A percentile compares a stretch with the other conserved stretches of the same genome.
Evolutionary conservation across 2,113 vertebrate genomes (phyloP).

Genomic region (Mirounga angustirostris): DNA sequence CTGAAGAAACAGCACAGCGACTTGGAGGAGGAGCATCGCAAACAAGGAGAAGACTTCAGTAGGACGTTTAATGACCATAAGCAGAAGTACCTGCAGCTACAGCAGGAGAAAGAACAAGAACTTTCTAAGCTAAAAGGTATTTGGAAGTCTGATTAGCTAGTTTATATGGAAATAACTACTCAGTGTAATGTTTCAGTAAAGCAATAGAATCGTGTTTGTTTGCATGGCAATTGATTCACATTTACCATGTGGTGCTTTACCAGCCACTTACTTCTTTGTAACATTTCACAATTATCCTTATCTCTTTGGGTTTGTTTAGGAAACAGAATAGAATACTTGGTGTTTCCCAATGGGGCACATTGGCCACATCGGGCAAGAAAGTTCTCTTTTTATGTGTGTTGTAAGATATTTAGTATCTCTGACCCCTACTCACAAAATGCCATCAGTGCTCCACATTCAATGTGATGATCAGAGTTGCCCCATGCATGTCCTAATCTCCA

Average conservation of each 20-base stretch:
- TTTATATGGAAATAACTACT: not conserved
- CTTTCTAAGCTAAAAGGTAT: constrained; percentile 96
- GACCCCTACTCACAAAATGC: not conserved
- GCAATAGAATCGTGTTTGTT: not conserved
- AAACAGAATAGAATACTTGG: not conserved
- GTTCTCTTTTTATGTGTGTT: not conserved
- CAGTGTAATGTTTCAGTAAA: not conserved
- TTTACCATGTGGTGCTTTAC: not conserved
- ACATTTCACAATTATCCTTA: not conserved
- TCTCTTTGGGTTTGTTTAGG: not conserved
- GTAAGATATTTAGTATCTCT: not conserved
- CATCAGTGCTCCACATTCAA: not conserved
- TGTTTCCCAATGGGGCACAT: not conserved
- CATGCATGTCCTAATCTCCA: not conserved
- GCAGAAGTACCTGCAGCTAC: constrained; percentile 91
- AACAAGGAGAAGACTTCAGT: constrained; percentile 93
- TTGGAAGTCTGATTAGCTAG: not conserved
- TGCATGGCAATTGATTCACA: not conserved
- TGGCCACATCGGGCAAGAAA: not conserved
- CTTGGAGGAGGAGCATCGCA: constrained; percentile 94
- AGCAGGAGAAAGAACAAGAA: constrained; percentile 94
- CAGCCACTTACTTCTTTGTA: not conserved
- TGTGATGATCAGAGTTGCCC: not conserved
- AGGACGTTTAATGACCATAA: constrained; percentile 93
- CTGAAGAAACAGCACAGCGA: constrained; percentile 95